Percentiles rank a stretch among this genome's conserved stretches.
Conservation (phyloP, 2,888 invertebrate species). For the Tupiocoris notatus region DNA sequence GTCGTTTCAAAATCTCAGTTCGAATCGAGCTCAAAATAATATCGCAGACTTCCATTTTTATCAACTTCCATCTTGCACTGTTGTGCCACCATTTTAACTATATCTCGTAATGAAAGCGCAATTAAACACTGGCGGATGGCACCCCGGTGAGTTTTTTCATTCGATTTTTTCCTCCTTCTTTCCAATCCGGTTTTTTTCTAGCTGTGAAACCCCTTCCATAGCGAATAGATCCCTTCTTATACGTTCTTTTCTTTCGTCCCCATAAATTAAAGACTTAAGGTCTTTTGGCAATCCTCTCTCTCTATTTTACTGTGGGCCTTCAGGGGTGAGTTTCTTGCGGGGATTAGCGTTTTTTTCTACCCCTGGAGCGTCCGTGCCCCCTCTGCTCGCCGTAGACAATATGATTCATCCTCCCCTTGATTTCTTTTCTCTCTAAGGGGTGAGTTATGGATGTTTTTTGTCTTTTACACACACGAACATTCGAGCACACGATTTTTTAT, state of each 20-base stretch:
- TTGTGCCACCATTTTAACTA: not conserved
- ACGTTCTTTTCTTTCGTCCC: constrained; percentile 11
- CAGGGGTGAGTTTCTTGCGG: constrained; percentile 15
- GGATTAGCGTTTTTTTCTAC: constrained; percentile 37
- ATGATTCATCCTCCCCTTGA: constrained; percentile 20
- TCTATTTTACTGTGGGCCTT: not conserved
- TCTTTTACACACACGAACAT: not conserved
- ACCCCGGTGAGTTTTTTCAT: not conserved
- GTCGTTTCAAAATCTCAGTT: not conserved
- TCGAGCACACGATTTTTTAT: not conserved
- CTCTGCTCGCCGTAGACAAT: constrained; percentile 23
- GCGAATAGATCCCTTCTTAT: not conserved
- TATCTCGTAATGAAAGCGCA: not conserved
- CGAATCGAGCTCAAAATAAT: too few species aligned
- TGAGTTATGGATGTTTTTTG: constrained; percentile 35
- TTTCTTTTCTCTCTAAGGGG: constrained; percentile 12
- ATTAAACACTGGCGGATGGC: not conserved
- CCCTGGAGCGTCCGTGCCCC: not conserved
- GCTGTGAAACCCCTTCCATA: not conserved
- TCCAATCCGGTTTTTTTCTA: not conserved
- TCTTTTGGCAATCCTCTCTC: constrained; percentile 8
- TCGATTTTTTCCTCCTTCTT: not conserved
- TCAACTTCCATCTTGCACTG: not conserved
- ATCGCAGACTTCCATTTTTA: not conserved
- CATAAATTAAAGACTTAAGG: constrained; percentile 37